phyloP scores from a whole-genome alignment of 1,140 invertebrate species.

The Ips nitidus region DNA sequence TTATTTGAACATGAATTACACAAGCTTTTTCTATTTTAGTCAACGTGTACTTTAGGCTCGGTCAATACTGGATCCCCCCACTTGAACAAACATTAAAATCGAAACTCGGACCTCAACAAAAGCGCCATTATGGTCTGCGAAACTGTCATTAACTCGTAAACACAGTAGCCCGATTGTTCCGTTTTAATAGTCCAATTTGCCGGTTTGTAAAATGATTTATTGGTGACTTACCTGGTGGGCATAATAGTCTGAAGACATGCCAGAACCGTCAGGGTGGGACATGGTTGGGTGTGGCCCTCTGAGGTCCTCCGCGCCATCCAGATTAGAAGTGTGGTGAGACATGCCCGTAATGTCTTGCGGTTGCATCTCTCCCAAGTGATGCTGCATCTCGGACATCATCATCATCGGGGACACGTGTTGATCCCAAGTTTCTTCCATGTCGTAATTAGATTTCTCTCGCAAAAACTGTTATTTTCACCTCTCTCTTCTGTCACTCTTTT shows the following conservation, averaged over 20 bases:
- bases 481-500: not conserved
- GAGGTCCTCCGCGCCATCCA: constrained; percentile 24
- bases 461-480: constrained; percentile 10
- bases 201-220: not conserved
- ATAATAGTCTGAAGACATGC: constrained; percentile 21
- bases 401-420: constrained; percentile 51
- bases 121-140: not conserved
- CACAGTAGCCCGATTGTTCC: constrained; percentile 1
- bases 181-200: too few relatives aligned
- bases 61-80: too few relatives aligned
- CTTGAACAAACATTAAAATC: too few relatives aligned
- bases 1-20: too few relatives aligned
- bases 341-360: constrained; percentile 36
- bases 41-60: too few relatives aligned
- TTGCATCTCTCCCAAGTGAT: constrained; percentile 42
- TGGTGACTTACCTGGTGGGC: constrained; percentile 23
- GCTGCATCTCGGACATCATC: constrained; percentile 50
- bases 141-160: not conserved
- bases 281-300: constrained; percentile 17
- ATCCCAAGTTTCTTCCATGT: constrained; percentile 53
- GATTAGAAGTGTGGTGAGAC: constrained; percentile 3
- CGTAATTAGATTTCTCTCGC: constrained; percentile 18
- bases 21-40: too few relatives aligned
- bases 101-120: not conserved
- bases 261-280: constrained; percentile 9